These are phyloP conservation scores for Danaus plexippus DNA, from an alignment of 1,140 invertebrate species.

Conservation along the genomic window DNA sequence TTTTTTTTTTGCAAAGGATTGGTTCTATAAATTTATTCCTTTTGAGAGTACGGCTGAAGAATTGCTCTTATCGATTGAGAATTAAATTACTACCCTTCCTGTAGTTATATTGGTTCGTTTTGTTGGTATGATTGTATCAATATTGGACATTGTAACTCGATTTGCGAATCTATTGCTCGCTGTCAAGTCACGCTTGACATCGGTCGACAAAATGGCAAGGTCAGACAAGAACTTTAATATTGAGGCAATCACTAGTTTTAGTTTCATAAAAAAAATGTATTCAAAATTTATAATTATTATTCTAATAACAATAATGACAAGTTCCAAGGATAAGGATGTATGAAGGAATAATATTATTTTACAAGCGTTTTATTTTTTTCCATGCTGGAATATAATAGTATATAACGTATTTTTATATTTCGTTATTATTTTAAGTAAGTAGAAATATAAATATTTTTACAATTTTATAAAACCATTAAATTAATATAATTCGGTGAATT, in stretches of 20 bases:
- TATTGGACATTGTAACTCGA: slow-evolving; percentile 61
- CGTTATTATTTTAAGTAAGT: too few relatives aligned
- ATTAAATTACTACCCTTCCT: slow-evolving; percentile 46
- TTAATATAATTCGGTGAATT: too few relatives aligned
- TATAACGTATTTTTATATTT: too few relatives aligned
- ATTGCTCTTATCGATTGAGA: slow-evolving; percentile 29
- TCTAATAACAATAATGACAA: slow-evolving; percentile 2
- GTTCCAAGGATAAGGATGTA: too few relatives aligned
- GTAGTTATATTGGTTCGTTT: slow-evolving; percentile 49
- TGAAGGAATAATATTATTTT: too few relatives aligned
- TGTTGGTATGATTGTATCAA: slow-evolving; percentile 62
- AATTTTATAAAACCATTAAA: too few relatives aligned
- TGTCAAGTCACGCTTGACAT: slow-evolving; percentile 40
- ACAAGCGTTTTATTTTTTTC: too few relatives aligned
- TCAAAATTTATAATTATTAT: background rate
- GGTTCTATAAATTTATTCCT: slow-evolving; percentile 33
- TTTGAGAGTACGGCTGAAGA: slow-evolving; percentile 23
- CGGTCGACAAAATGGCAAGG: slow-evolving; percentile 35
- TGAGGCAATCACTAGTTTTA: background rate
- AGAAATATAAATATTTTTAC: too few relatives aligned
- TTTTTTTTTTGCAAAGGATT: slow-evolving; percentile 3
- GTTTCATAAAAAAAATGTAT: background rate
- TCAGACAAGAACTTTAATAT: slow-evolving; percentile 6
- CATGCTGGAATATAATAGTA: too few relatives aligned
- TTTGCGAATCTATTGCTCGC: slow-evolving; percentile 44